Percentiles rank a stretch among this genome's conserved stretches.
Conservation (phyloP, 2,797 vertebrate genomes). For the Poliocrania exsul region DNA sequence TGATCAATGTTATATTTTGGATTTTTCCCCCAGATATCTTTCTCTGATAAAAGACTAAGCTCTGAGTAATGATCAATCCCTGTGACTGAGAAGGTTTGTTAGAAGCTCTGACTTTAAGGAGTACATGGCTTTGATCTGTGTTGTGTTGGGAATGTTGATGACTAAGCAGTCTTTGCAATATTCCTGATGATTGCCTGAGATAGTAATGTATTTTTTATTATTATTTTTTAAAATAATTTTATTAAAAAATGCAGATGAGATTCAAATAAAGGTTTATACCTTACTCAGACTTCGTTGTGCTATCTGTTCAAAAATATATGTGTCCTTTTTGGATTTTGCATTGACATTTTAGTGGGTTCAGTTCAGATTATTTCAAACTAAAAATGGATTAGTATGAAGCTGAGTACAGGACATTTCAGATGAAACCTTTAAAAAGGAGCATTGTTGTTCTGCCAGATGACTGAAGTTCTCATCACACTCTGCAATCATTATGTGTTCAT, state of each 20-base stretch:
- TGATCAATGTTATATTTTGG: not conserved
- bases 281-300: not conserved
- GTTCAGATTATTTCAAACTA: not conserved
- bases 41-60: not conserved
- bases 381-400: not conserved
- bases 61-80: not conserved
- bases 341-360: slow-evolving; percentile 10
- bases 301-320: not conserved
- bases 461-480: not conserved
- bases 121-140: not conserved
- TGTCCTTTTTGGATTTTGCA: not conserved
- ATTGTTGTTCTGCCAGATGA: not conserved
- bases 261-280: not conserved
- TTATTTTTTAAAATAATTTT: not conserved
- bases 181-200: not conserved
- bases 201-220: not conserved
- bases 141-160: not conserved
- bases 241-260: not conserved
- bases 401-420: not conserved
- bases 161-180: not conserved
- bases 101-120: not conserved
- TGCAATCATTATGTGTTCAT: not conserved
- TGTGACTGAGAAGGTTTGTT: not conserved
- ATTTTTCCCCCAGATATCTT: not conserved
- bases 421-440: slow-evolving; percentile 10